Evolutionary conservation across 2,113 vertebrate genomes (phyloP).

Genomic region (Stictonetta naevosa): DNA sequence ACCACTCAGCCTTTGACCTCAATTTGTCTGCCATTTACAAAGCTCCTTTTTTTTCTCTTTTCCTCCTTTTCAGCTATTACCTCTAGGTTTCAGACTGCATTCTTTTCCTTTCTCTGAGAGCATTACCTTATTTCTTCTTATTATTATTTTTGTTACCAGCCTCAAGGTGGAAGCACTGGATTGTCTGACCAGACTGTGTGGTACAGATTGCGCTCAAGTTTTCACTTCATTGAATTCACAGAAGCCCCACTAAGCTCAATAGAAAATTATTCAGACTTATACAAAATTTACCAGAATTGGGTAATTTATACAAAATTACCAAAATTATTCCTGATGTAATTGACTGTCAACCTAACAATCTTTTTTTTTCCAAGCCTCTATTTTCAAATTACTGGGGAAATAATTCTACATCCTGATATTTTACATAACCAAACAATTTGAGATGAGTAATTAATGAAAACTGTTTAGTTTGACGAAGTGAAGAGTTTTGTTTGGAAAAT

Average conservation of each 20-base stretch:
- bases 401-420: background rate
- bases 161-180: background rate
- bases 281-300: too few relatives aligned
- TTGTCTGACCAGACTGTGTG: background rate
- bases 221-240: background rate
- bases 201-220: background rate
- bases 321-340: background rate
- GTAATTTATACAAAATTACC: background rate
- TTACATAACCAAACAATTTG: background rate
- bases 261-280: background rate
- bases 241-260: background rate
- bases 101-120: background rate
- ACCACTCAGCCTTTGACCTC: background rate
- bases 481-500: too few relatives aligned
- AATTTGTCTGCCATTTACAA: background rate
- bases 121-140: background rate
- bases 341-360: background rate
- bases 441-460: background rate
- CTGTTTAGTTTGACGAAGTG: background rate
- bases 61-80: background rate
- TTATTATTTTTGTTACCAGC: background rate
- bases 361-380: background rate
- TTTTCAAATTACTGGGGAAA: constrained; percentile 14
- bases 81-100: background rate
- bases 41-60: background rate